These are phyloP conservation scores for Philhelius pedissequus DNA, from an alignment of 2,888 invertebrate species.

Conservation along the genomic window DNA sequence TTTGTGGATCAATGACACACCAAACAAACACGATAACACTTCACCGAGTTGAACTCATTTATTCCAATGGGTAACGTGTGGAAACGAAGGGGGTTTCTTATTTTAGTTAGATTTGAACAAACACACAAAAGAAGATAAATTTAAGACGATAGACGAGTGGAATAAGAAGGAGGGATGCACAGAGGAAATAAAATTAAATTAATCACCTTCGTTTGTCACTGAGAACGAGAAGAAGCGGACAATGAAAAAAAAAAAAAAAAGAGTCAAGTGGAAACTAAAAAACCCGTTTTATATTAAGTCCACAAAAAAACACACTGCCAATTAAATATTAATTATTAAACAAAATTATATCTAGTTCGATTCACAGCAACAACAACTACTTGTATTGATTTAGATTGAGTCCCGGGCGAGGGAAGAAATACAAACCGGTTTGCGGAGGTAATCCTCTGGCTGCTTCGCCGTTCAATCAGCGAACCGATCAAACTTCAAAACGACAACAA, in stretches of 20 bases:
- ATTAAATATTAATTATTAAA: background rate
- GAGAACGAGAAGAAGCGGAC: background rate
- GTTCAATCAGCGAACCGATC: slow-evolving; percentile 8
- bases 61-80: background rate
- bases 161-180: background rate
- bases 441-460: slow-evolving; percentile 6
- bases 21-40: background rate
- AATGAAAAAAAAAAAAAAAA: background rate
- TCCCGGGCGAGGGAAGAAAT: background rate
- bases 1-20: slow-evolving; percentile 26
- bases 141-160: background rate
- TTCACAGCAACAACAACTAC: background rate
- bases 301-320: slow-evolving; percentile 14
- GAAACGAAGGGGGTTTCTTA: background rate
- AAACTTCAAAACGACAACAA: background rate
- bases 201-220: slow-evolving; percentile 2
- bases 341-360: slow-evolving; percentile 1
- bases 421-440: slow-evolving; percentile 47
- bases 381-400: background rate
- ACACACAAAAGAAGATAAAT: background rate
- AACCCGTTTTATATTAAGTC: background rate
- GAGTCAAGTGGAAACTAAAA: slow-evolving; percentile 18
- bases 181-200: background rate
- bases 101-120: background rate
- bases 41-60: slow-evolving; percentile 1